phyloP scores from a whole-genome alignment of 30 jellyfish, hydroid and myxozoan genomes.

The Aurelia sp. region DNA sequence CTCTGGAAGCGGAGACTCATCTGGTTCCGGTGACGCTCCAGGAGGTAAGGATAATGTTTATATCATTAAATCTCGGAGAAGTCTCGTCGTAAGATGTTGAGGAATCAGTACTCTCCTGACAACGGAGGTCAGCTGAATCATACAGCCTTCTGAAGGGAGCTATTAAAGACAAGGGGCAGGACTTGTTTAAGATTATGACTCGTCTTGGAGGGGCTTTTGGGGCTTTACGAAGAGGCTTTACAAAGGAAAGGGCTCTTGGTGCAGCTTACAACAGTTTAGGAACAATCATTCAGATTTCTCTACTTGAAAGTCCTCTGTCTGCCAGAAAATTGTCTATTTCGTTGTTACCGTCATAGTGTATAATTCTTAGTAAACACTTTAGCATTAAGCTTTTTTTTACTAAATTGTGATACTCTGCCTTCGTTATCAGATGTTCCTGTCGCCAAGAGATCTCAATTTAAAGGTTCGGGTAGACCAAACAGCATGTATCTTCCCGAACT shows the following conservation, averaged over 20 bases:
- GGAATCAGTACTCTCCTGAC: too few species aligned
- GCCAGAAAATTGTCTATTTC: neutral
- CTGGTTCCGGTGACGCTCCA: constrained; percentile 76
- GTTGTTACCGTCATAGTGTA: neutral
- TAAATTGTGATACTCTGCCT: neutral
- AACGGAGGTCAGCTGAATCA: neutral
- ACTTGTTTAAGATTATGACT: too few species aligned
- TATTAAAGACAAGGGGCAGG: too few species aligned
- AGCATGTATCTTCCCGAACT: constrained; percentile 40
- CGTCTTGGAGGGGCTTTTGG: too few species aligned
- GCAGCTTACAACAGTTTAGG: too few species aligned
- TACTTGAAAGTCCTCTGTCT: too few species aligned
- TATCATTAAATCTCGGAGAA: neutral
- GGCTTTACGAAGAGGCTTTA: too few species aligned
- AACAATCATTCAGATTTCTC: too few species aligned
- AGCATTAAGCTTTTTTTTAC: neutral
- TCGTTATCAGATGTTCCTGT: neutral
- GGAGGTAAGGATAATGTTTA: neutral
- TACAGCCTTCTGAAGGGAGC: too few species aligned
- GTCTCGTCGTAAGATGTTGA: too few species aligned
- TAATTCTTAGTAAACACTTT: neutral
- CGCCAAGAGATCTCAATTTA: constrained; percentile 3
- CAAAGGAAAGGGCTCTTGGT: too few species aligned
- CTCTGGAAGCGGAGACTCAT: constrained; percentile 71
- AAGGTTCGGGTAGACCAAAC: neutral